phyloP scores from a whole-genome alignment of 2,797 vertebrate genomes.

The Tympanoctomys barrerae region DNA sequence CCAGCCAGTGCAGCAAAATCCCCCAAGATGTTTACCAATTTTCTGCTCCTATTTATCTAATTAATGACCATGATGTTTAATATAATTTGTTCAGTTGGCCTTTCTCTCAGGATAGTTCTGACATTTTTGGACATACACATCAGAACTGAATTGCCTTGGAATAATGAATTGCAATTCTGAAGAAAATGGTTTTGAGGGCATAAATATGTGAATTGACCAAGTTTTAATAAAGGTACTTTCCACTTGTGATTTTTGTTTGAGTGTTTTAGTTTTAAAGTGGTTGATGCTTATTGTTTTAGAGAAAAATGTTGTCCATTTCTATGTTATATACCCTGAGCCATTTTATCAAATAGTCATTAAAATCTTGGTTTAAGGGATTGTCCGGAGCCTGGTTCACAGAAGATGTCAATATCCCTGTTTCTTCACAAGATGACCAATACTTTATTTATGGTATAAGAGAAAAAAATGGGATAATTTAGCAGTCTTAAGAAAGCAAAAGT shows the following conservation, averaged over 20 bases:
- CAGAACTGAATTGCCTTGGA: conserved; percentile 49
- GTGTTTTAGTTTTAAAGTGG: neutral
- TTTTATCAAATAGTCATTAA: conserved; percentile 39
- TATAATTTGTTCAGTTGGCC: conserved; percentile 66
- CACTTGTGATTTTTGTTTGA: neutral
- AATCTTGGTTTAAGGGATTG: neutral
- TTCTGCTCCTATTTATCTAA: conserved; percentile 72
- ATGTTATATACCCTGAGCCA: neutral
- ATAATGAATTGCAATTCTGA: conserved; percentile 76
- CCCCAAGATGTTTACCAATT: conserved; percentile 67
- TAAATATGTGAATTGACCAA: conserved; percentile 69
- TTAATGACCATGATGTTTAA: conserved; percentile 71
- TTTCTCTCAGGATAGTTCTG: conserved; percentile 67
- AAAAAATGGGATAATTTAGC: neutral
- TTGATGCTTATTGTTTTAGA: conserved; percentile 63
- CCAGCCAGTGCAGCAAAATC: conserved; percentile 33
- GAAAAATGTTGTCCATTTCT: conserved; percentile 49
- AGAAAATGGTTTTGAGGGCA: conserved; percentile 74
- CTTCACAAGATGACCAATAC: neutral
- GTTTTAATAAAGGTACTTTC: conserved; percentile 63
- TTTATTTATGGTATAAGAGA: neutral
- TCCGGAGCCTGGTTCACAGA: neutral
- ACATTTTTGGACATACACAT: conserved; percentile 10
- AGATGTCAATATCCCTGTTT: neutral
- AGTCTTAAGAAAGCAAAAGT: conserved; percentile 46